These are phyloP conservation scores for Hydrotaea cyrtoneurina DNA, from an alignment of 2,888 invertebrate species.

Conservation along the genomic window DNA sequence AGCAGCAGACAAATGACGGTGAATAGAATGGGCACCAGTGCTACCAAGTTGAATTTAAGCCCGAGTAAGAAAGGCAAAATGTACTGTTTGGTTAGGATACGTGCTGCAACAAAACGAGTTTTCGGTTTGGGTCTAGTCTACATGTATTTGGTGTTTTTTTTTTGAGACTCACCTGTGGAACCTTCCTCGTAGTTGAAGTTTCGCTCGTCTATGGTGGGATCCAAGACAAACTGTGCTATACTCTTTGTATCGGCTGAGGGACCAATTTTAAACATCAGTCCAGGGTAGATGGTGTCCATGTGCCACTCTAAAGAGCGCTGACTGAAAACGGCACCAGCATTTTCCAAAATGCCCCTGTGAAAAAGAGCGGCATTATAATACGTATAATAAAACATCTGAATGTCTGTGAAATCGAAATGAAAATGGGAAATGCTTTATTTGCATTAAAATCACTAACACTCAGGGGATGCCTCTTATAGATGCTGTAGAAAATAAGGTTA, in stretches of 20 bases:
- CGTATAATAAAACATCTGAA: no score
- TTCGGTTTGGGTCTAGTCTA: slow-evolving; percentile 33
- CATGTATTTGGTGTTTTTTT: slow-evolving; percentile 3
- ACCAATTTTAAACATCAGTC: slow-evolving; percentile 87
- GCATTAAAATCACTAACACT: no score
- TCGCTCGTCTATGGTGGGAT: slow-evolving; percentile 82
- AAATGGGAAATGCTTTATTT: no score
- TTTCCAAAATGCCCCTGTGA: slow-evolving; percentile 85
- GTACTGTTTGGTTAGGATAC: slow-evolving; percentile 86
- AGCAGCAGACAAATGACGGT: slow-evolving; percentile 87
- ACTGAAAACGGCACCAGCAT: slow-evolving; percentile 86
- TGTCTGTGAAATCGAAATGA: no score
- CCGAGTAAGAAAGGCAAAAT: slow-evolving; percentile 90
- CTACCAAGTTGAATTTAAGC: slow-evolving; percentile 89
- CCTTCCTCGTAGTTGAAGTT: slow-evolving; percentile 80
- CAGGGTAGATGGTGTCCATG: slow-evolving; percentile 87
- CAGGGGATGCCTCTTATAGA: no score
- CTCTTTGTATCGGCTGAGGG: slow-evolving; percentile 87
- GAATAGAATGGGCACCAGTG: slow-evolving; percentile 87
- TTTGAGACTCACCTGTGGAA: slow-evolving; percentile 75
- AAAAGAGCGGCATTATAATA: slow-evolving; percentile 52
- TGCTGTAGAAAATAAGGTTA: no score
- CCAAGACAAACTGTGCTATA: slow-evolving; percentile 88
- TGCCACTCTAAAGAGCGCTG: slow-evolving; percentile 89
- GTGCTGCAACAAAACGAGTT: slow-evolving; percentile 83